Evolutionary conservation across 2,888 invertebrate genomes (phyloP), one percentile per base, ranked within the genome.

Genomic region (Cosmorhoe ocellata): DNA sequence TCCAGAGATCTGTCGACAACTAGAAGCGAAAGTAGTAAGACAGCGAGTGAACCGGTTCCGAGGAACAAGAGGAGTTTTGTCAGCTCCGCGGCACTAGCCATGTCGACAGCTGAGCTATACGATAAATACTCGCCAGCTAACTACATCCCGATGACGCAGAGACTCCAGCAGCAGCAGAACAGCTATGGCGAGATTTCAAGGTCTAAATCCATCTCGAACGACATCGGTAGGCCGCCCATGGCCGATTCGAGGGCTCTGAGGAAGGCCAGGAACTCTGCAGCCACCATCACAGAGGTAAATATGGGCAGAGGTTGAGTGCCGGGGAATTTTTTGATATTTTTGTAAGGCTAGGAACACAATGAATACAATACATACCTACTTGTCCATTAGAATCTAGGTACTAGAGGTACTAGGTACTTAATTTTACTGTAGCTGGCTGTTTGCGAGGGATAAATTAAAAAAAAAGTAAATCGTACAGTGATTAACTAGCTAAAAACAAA

Each of bases 41-140:
- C 87, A 0, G 78, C 84, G 0, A 76, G 72, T 39, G 74, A 91
- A 61, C 66, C 84, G 58, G 55, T 91, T 53, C 72, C 83, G 49
- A 70, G 92, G 72, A 66, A 58, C 9, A 69, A 78, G 5, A 63
- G 92, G 65, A 74, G 78, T 73, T 84, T 80, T 70, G 86, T 89
- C 68, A 86, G 84, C 62, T 91, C 89, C 4, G 89, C 89, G 27
- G 87, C 91, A 24, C 71, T 91, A 67, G 91, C 88, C 41, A 93
- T 91, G 92, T 93, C 90, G 43, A 91, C 91, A 0, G 93, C 94
- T 26, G 95, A 95, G 58, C 81, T 95, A 56, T 93, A 94, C 72
- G 93, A 93, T 69, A 95, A 94, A 79, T 95, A 95, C 73, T 95
- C 95, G 30, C 94, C 95, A 39, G 91, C 93, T 31, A 93, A 94